Conservation (phyloP, 2,888 invertebrate genomes). For the Xylophagus ater region DNA sequence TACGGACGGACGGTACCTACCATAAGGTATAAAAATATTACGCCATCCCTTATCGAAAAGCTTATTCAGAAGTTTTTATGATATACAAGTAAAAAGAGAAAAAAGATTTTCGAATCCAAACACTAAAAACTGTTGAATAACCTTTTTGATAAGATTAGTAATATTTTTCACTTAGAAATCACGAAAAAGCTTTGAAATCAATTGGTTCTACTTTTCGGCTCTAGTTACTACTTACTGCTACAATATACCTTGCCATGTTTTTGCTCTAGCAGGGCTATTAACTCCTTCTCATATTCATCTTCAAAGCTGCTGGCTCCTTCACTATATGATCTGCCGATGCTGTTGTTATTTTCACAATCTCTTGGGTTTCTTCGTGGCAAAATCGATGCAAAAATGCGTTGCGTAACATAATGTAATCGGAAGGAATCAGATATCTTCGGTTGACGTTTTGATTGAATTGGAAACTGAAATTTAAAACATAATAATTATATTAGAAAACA, state of each 20-base stretch:
- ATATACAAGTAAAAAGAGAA: background rate
- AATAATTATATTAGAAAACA: too few relatives aligned
- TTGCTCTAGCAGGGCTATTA: slow-evolving; percentile 25
- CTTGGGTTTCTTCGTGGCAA: slow-evolving; percentile 18
- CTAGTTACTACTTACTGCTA: too few relatives aligned
- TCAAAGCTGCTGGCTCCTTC: slow-evolving; percentile 15
- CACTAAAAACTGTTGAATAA: too few relatives aligned
- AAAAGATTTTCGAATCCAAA: too few relatives aligned
- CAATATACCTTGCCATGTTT: slow-evolving; percentile 25
- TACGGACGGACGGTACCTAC: too few relatives aligned
- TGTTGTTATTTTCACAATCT: slow-evolving; percentile 3
- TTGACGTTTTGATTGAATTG: slow-evolving; percentile 13
- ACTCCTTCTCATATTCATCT: slow-evolving; percentile 24
- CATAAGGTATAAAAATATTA: too few relatives aligned
- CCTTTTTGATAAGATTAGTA: too few relatives aligned
- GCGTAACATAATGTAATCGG: slow-evolving; percentile 25
- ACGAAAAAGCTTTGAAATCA: too few relatives aligned
- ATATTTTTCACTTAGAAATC: too few relatives aligned
- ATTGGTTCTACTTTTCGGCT: too few relatives aligned
- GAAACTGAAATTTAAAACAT: slow-evolving; percentile 16
- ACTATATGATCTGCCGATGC: slow-evolving; percentile 15
- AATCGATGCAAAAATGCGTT: slow-evolving; percentile 25
- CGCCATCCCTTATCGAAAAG: too few relatives aligned
- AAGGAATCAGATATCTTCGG: slow-evolving; percentile 16
- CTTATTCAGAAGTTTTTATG: background rate